Base-by-base conservation (phyloP, 2,888 invertebrate species). In the Heliconius cydno region DNA sequence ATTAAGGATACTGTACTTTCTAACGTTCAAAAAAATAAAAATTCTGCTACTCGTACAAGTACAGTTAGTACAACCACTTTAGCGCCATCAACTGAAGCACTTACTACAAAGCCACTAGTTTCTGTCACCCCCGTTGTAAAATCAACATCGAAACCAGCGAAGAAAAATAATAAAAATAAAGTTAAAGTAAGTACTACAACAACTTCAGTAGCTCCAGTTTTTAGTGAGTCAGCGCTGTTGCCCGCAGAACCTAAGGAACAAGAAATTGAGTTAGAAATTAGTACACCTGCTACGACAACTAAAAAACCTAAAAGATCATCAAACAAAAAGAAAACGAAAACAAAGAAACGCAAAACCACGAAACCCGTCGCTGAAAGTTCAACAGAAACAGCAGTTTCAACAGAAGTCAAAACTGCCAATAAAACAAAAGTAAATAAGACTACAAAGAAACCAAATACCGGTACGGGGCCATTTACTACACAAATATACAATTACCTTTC, bases 401-500 rank as follows among this genome's bases (percentile, higher is more conserved):
- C 92, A 68, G 94, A 94, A 5, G 95, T 95, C 86, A 97, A 96
- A 88, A 91, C 90, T 79, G 85, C 89, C 3, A 96, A 96, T 86
- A 97, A 96, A 88, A 95, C 95, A 0, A 95, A 95, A 38, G 25
- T 73, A 25, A 82, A 73, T 9, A 93, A 93, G 83, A 91, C 89
- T 80, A 85, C 89, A 4, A 93, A 94, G 70, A 92, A 94, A 81
- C 95, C 94, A 25, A 93, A 94, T 67, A 96, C 83, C 63, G 84
- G 85, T 63, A 88, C 90, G 72, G 91, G 97, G 78, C 97, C 97
- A 1, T 95, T 97, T 0, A 96, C 97, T 15, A 97, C 97, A 0
- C 96, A 97, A 88, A 96, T 97, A 41, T 97, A 97, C 86, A 97
- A 97, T 86, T 97, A 97, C 86, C 91, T 97, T 66, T 97, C 97